Evolutionary conservation across 2,113 vertebrate species (phyloP), one percentile per base, ranked within the genome.

Genomic region (Pampusana beccarii): DNA sequence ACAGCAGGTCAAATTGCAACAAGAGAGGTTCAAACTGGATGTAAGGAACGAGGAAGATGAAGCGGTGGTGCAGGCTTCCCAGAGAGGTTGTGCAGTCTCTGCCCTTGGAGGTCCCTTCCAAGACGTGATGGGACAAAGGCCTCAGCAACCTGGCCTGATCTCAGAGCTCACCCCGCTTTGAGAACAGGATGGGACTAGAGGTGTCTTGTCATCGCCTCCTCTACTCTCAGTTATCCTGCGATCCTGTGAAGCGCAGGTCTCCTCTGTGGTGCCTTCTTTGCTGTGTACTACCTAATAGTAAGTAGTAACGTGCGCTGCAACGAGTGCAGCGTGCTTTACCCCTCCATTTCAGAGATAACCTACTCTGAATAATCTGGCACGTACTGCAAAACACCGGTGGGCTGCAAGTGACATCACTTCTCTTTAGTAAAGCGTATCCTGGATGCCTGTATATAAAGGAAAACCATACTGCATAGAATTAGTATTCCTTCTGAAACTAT

Each of bases 201-300:
- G 65, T 1, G 0, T 16, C 71, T 25, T 48, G n/a, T 34, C 56
- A 48, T n/a, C 1, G 0, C 23, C 36, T 51, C 51, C 23, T 36
- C 72, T 58, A 12, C 29, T 7, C 19, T 66, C 23, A 42, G 31
- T 36, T 56, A 62, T 24, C 34, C 50, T 29, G 42, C n/a, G 70
- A 75, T 42, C 10, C 62, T 11, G 24, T 12, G 20, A 42, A 44
- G 33, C 12, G 23, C 36, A 66, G 28, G 18, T 36, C 50, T 62
- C 48, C 31, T 71, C 72, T 33, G 34, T 14, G 40, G 13, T 38
- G 42, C 26, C 34, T 78, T 33, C 72, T 51, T 71, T 36, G 73
- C 65, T 33, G 23, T 28, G 26, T 71, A 36, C 31, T 40, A 29
- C 24, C 74, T 73, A 36, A 50, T 4, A 10, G 16, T 29, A 78